Percentiles rank a stretch among this genome's conserved stretches.
These are phyloP conservation scores for Drosophila vallismaia DNA, from an alignment of 2,888 invertebrate species.

Conservation along the genomic window DNA sequence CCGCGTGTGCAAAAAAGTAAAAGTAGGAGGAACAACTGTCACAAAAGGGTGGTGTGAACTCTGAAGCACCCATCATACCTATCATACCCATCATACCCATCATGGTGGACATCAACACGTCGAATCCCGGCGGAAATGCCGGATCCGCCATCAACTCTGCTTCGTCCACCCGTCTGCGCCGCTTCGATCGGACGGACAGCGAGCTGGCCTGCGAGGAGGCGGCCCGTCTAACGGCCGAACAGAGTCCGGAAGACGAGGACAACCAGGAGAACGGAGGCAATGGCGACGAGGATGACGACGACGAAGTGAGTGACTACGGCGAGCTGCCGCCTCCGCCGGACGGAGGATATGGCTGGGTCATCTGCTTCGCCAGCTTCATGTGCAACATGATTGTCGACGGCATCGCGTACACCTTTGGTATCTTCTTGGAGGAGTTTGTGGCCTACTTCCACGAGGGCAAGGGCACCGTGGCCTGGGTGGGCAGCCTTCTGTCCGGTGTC, in stretches of 20 bases:
- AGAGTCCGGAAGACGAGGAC: slow-evolving; percentile 79
- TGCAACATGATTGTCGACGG: slow-evolving; percentile 99
- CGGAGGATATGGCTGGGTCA: slow-evolving; percentile 96
- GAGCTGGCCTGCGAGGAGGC: slow-evolving; percentile 94
- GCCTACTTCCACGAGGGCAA: slow-evolving; percentile 92
- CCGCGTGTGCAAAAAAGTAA: slow-evolving; percentile 15
- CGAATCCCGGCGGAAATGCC: slow-evolving; percentile 21
- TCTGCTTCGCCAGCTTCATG: slow-evolving; percentile 98
- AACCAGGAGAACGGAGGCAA: slow-evolving; percentile 54
- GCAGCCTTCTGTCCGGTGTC: slow-evolving; percentile 96
- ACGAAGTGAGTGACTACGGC: slow-evolving; percentile 88
- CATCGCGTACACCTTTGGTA: slow-evolving; percentile 99
- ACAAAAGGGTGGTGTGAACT: too few species aligned
- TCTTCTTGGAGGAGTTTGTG: slow-evolving; percentile 93
- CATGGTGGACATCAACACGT: slow-evolving; percentile 30
- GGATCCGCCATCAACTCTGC: slow-evolving; percentile 59
- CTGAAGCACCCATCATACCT: not conserved
- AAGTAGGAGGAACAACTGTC: slow-evolving; percentile 57
- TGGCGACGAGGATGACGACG: slow-evolving; percentile 85
- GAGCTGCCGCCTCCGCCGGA: slow-evolving; percentile 94
- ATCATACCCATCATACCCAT: slow-evolving; percentile 7
- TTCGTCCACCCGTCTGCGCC: slow-evolving; percentile 80
- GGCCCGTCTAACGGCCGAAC: slow-evolving; percentile 89
- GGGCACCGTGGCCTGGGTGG: slow-evolving; percentile 96
- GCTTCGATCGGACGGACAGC: slow-evolving; percentile 89